Evolutionary conservation across 2,113 vertebrate species (phyloP).

Genomic region (Saimiri boliviensis): DNA sequence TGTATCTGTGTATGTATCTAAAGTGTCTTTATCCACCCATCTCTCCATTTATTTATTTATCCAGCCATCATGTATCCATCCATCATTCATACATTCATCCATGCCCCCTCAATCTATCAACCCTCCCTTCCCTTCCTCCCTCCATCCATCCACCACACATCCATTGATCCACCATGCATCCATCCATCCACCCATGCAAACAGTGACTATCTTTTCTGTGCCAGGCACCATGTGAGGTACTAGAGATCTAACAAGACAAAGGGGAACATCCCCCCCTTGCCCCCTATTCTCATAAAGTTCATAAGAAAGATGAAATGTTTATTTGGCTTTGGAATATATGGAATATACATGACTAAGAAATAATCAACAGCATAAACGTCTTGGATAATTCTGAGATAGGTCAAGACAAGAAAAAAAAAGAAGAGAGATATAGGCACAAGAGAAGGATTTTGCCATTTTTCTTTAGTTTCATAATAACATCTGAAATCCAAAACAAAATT

Average conservation of each 20-base stretch:
- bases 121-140: background rate
- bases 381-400: background rate
- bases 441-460: background rate
- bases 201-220: background rate
- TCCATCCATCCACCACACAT: background rate
- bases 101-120: too few relatives aligned
- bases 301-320: background rate
- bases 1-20: background rate
- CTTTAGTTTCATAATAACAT: background rate
- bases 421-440: background rate
- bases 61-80: background rate
- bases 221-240: background rate
- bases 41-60: background rate
- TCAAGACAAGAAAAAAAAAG: background rate
- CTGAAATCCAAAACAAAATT: background rate
- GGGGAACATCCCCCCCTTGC: too few relatives aligned
- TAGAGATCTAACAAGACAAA: background rate
- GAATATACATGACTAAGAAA: background rate
- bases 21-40: background rate
- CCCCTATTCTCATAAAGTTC: background rate
- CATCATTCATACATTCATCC: background rate
- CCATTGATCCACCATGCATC: background rate
- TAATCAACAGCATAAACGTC: background rate
- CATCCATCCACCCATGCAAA: background rate
- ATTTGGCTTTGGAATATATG: background rate